phyloP scores from a whole-genome alignment of 2,113 vertebrate genomes.

The Cavia porcellus region DNA sequence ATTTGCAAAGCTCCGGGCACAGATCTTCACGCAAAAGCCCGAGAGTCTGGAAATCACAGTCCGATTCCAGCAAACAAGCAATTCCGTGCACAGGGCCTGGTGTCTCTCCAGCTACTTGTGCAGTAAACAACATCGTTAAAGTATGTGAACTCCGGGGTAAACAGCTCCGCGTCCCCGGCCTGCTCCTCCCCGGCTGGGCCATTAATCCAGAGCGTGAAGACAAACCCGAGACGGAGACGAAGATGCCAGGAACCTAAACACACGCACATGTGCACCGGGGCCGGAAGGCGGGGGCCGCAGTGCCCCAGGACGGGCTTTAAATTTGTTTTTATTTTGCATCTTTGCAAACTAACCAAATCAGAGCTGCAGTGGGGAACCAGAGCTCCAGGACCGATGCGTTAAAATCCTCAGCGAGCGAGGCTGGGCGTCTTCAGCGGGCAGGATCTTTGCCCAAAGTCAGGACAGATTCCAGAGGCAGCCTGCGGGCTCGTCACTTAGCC shows the following conservation, averaged over 20 bases:
- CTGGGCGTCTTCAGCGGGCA: neutral
- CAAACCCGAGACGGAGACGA: neutral
- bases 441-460: neutral
- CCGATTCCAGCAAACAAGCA: neutral
- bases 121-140: neutral
- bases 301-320: no score
- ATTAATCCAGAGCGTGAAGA: neutral
- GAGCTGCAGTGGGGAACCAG: neutral
- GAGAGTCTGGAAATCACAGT: no score
- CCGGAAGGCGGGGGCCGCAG: no score
- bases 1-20: neutral
- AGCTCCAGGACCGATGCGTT: fast-evolving
- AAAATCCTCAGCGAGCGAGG: neutral
- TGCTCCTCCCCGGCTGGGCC: neutral
- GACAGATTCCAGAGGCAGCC: neutral
- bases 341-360: neutral
- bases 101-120: neutral
- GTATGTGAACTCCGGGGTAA: no score
- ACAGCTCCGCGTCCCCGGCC: neutral
- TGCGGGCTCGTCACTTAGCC: fast-evolving
- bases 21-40: fast-evolving
- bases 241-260: neutral
- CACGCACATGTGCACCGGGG: neutral
- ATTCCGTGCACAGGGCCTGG: neutral
- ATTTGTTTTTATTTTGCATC: neutral